phyloP scores from a whole-genome alignment of 1,140 invertebrate genomes.

The Drosophila pseudoobscura region DNA sequence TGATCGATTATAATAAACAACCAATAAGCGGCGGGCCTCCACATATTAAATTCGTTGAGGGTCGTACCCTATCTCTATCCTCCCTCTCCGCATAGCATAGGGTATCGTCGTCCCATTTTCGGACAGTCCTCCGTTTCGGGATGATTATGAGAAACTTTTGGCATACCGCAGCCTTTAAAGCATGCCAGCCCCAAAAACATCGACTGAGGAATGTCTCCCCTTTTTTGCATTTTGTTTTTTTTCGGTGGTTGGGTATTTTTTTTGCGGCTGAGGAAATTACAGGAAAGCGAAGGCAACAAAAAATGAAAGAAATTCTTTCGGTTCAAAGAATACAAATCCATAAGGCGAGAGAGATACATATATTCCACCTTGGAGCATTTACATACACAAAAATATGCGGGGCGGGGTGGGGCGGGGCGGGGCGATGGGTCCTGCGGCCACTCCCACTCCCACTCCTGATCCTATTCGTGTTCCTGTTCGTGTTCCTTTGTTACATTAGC shows the following conservation, averaged over 20 bases:
- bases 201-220: conserved; percentile 29
- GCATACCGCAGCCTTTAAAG: conserved; percentile 39
- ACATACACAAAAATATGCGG: conserved; percentile 46
- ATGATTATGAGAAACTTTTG: conserved; percentile 47
- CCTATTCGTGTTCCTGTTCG: conserved; percentile 23
- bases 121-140: conserved; percentile 3
- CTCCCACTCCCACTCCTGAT: not conserved
- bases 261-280: conserved; percentile 33
- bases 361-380: conserved; percentile 43
- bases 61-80: too few species aligned
- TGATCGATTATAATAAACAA: too few species aligned
- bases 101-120: too few species aligned
- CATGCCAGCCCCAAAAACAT: conserved; percentile 40
- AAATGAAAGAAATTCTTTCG: conserved; percentile 58
- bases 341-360: conserved; percentile 49
- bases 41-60: too few species aligned
- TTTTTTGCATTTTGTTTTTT: conserved; percentile 26
- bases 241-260: conserved; percentile 12
- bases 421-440: conserved; percentile 10
- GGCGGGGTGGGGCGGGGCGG: too few species aligned
- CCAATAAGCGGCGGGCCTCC: too few species aligned
- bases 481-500: conserved; percentile 34
- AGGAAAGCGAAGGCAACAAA: conserved; percentile 25
- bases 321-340: conserved; percentile 55
- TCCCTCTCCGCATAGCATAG: too few species aligned